A percentile compares a stretch with the other conserved stretches of the same genome.
These are phyloP conservation scores for Drosophila chauvacae DNA, from an alignment of 1,140 invertebrate species.

Conservation along the genomic window DNA sequence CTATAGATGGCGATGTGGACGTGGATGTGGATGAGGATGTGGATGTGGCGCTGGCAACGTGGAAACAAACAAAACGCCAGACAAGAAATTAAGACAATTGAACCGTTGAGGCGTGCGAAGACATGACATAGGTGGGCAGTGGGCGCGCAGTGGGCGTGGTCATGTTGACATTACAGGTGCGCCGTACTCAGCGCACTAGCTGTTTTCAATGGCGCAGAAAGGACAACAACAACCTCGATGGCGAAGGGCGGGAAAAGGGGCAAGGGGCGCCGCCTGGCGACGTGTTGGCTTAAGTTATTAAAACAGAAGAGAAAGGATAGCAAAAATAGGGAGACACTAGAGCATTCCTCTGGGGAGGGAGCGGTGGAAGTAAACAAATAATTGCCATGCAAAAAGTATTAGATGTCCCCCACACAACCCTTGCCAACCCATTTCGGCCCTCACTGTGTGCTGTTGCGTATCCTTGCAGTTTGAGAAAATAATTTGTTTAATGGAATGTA, in stretches of 20 bases:
- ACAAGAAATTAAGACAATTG: slow-evolving; percentile 83
- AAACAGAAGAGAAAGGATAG: slow-evolving; percentile 62
- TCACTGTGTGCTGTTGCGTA: slow-evolving; percentile 48
- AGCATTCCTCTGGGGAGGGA: slow-evolving; percentile 12
- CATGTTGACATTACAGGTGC: slow-evolving; percentile 80
- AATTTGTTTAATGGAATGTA: slow-evolving; percentile 83
- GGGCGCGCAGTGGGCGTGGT: slow-evolving; percentile 48
- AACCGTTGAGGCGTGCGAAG: slow-evolving; percentile 80
- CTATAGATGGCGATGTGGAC: not conserved
- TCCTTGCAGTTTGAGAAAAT: slow-evolving; percentile 69
- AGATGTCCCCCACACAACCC: slow-evolving; percentile 35
- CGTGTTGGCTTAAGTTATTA: slow-evolving; percentile 80
- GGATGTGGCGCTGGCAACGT: slow-evolving; percentile 35
- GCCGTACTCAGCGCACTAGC: slow-evolving; percentile 45
- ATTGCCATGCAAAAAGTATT: slow-evolving; percentile 81
- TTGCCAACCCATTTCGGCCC: not conserved
- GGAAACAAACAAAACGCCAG: slow-evolving; percentile 76
- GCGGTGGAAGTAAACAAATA: slow-evolving; percentile 65
- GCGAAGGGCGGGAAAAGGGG: not conserved
- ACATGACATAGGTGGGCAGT: slow-evolving; percentile 57
- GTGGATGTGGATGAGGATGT: slow-evolving; percentile 7
- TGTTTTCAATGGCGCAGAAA: slow-evolving; percentile 78
- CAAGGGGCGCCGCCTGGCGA: slow-evolving; percentile 43
- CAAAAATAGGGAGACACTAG: slow-evolving; percentile 25
- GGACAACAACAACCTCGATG: slow-evolving; percentile 57